Conservation (phyloP, 2,888 invertebrate species). For the Pediacus dermestoides region DNA sequence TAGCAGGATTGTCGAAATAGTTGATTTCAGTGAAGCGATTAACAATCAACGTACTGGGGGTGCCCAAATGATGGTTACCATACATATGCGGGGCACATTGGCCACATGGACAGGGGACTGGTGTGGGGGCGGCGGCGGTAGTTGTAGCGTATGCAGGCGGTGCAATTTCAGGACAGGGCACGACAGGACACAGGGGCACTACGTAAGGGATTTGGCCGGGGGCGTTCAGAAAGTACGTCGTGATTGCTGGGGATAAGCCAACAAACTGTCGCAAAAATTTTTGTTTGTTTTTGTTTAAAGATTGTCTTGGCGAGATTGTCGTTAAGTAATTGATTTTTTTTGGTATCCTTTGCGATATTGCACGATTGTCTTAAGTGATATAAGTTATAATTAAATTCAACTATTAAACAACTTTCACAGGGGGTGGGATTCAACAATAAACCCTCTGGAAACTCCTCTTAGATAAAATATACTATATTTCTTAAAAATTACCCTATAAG, state of each 20-base stretch:
- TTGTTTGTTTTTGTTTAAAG: conserved; percentile 1
- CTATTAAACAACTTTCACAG: too few species aligned
- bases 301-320: conserved; percentile 12
- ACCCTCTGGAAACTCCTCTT: too few species aligned
- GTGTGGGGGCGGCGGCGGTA: conserved; percentile 31
- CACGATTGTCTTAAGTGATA: conserved; percentile 47
- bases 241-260: conserved; percentile 41
- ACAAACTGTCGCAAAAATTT: conserved; percentile 11
- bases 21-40: conserved; percentile 52
- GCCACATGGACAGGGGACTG: conserved; percentile 57
- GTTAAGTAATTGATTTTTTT: conserved; percentile 26
- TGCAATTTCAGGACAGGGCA: conserved; percentile 37
- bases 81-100: conserved; percentile 56
- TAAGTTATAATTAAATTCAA: too few species aligned
- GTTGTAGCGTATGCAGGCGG: conserved; percentile 49
- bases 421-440: too few species aligned
- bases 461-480: too few species aligned
- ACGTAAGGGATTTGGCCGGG: conserved; percentile 51
- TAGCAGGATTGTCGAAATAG: conserved; percentile 48
- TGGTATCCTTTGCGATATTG: conserved; percentile 42
- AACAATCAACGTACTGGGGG: conserved; percentile 48
- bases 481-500: too few species aligned
- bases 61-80: conserved; percentile 35
- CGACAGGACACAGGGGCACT: conserved; percentile 50
- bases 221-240: conserved; percentile 52